Percentiles rank a stretch among this genome's conserved stretches.
These are phyloP conservation scores for Calliphora vomitoria DNA, from an alignment of 2,888 invertebrate species.

Conservation along the genomic window DNA sequence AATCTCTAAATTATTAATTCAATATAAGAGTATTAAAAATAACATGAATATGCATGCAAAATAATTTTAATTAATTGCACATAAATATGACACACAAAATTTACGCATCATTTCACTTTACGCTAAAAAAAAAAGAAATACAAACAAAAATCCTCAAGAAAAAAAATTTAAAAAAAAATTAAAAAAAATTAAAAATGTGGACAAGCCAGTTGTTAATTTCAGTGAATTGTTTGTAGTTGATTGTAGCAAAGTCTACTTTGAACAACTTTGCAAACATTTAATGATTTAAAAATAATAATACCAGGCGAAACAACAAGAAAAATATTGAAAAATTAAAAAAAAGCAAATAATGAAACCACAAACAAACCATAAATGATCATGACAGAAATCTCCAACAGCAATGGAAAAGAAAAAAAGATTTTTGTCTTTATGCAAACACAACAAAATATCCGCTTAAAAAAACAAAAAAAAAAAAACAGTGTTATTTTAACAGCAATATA, in stretches of 20 bases:
- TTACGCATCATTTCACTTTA: conserved; percentile 71
- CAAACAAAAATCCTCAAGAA: background rate
- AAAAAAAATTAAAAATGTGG: conserved; percentile 39
- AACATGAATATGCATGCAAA: conserved; percentile 57
- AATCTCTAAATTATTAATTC: conserved; percentile 49
- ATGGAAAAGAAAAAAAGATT: conserved; percentile 2
- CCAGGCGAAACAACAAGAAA: conserved; percentile 20
- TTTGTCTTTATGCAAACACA: conserved; percentile 17
- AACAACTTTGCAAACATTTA: conserved; percentile 61
- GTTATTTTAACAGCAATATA: conserved; percentile 26
- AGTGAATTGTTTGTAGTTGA: conserved; percentile 10
- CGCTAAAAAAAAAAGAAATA: conserved; percentile 7
- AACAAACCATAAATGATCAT: conserved; percentile 69
- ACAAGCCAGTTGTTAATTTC: conserved; percentile 60
- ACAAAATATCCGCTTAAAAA: conserved; percentile 59
- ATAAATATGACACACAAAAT: conserved; percentile 73
- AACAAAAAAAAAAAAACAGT: too few species aligned
- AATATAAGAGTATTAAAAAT: conserved; percentile 64
- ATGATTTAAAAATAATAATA: conserved; percentile 55
- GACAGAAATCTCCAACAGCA: conserved; percentile 61
- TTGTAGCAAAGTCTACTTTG: conserved; percentile 17
- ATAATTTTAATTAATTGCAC: conserved; percentile 72
- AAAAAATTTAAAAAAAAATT: conserved; percentile 36
- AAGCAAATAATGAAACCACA: conserved; percentile 37
- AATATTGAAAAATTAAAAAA: background rate